Percentiles rank a stretch among this genome's conserved stretches.
Evolutionary conservation across 2,888 invertebrate species (phyloP).

Genomic region (Drosophila kokeensis): DNA sequence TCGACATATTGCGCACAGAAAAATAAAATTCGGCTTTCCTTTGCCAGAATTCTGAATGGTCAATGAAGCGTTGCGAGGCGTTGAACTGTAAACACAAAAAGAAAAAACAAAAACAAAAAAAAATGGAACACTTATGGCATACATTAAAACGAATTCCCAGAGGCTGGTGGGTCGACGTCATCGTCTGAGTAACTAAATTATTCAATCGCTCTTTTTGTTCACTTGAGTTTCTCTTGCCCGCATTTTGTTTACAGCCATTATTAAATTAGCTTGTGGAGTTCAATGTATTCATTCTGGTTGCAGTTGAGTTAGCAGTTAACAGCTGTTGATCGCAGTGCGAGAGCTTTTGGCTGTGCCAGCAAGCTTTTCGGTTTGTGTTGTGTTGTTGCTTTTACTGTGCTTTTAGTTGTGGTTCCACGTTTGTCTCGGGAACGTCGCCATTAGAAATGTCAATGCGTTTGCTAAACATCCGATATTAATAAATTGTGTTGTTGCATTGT

Average conservation of each 20-base stretch:
- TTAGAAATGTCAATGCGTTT: slow-evolving; percentile 35
- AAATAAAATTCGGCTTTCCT: slow-evolving; percentile 56
- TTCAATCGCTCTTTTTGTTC: slow-evolving; percentile 12
- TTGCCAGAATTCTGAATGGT: slow-evolving; percentile 21
- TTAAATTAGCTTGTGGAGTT: slow-evolving; percentile 41
- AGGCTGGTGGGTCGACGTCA: slow-evolving; percentile 12
- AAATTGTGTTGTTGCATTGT: slow-evolving; percentile 18
- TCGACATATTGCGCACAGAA: slow-evolving; percentile 56
- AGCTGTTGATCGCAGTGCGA: slow-evolving; percentile 52
- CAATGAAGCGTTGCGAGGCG: slow-evolving; percentile 61
- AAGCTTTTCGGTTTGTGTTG: slow-evolving; percentile 41
- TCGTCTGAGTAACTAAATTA: slow-evolving; percentile 11
- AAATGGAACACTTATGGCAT: slow-evolving; percentile 61
- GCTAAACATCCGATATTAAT: slow-evolving; percentile 20
- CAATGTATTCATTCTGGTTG: slow-evolving; percentile 20
- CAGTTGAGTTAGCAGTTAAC: slow-evolving; percentile 40
- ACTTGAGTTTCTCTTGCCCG: background rate
- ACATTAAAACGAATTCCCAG: slow-evolving; percentile 58
- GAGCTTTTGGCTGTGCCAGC: slow-evolving; percentile 44
- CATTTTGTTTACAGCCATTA: slow-evolving; percentile 5
- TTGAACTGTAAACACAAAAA: slow-evolving; percentile 61
- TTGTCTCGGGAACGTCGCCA: slow-evolving; percentile 56
- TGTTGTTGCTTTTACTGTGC: slow-evolving; percentile 54
- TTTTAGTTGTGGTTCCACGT: slow-evolving; percentile 67
- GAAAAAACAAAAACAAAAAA: slow-evolving; percentile 16